Base-by-base conservation (phyloP, 2,797 vertebrate species). In the Zalophus californianus region DNA sequence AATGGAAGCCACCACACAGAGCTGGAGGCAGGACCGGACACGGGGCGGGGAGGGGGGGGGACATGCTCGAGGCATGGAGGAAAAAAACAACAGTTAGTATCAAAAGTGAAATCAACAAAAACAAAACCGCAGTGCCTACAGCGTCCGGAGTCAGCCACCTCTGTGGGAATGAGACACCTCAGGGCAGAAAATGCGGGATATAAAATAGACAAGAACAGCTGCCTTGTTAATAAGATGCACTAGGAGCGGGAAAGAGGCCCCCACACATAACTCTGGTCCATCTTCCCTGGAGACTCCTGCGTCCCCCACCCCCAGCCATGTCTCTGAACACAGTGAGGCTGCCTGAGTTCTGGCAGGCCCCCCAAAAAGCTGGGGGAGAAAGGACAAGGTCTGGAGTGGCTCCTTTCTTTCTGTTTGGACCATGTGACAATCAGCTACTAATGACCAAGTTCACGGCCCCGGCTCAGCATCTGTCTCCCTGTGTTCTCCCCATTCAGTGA, bases 21-120 rank as follows among this genome's bases (percentile, higher is more conserved):
- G 70, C 14, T 11, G 3, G n/a, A 50, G 78, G 68, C n/a, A 23
- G 41, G n/a, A 64, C n/a, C 11, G 32, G 6, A 66, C 84, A 80
- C 0, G 54, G 78, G 41, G 23, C 44, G 8, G 44, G 7, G 5
- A 0, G 54, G 78, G 1, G 41, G 44, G 44, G 1, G 8, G 3
- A 23, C 80, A 8, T 83, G 95, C 97, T 93, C 94, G 96, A 27
- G 87, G 86, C 48, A 54, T 16, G 50, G 87, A 66, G 58, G 64
- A 3, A 18, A 23, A 86, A 97, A 95, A 97, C 86, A 94, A 92
- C 50, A 94, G 96, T 97, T 96, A 97, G 96, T 96, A 15, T 95
- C 95, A 97, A 85, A 91, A 5, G 44, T 64, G 35, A 93, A 82
- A 92, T 93, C 62, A 58, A 70, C 9, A 41, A 11, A 54, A 54